Evolutionary conservation across 2,113 vertebrate genomes (phyloP).

Genomic region (Platysteira castanea): DNA sequence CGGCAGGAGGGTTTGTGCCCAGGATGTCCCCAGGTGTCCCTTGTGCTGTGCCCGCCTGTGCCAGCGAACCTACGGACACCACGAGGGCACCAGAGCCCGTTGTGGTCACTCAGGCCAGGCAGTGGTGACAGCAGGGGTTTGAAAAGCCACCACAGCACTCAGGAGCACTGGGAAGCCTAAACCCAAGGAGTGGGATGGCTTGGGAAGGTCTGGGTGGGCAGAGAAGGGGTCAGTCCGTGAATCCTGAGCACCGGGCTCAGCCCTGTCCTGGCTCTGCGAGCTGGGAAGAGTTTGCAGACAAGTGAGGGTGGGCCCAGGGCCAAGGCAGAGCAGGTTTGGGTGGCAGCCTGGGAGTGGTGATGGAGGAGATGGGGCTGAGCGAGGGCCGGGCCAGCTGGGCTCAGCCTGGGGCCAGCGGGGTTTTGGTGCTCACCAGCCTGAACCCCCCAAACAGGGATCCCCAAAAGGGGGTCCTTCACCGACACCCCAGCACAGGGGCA

Average conservation of each 20-base stretch:
- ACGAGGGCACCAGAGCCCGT: fast-evolving
- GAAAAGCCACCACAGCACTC: neutral
- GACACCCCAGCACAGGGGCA: neutral
- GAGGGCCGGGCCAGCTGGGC: neutral
- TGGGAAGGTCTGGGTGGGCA: neutral
- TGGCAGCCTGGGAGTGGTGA: neutral
- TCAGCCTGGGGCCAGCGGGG: neutral
- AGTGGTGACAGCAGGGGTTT: neutral
- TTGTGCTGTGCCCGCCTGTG: fast-evolving
- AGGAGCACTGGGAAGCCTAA: neutral
- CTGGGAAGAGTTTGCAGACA: neutral
- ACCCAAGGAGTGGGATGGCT: fast-evolving
- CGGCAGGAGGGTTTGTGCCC: neutral
- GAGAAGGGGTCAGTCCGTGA: neutral
- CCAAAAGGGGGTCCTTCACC: neutral
- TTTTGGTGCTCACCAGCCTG: fast-evolving
- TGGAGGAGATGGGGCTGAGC: neutral
- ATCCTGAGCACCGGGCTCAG: neutral
- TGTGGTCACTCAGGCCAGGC: fast-evolving
- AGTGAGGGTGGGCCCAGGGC: neutral
- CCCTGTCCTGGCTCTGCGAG: fast-evolving
- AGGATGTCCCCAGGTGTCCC: neutral
- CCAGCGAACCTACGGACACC: fast-evolving
- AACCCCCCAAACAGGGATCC: neutral
- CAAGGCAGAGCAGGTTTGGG: neutral